Evolutionary conservation across 2,113 vertebrate species (phyloP).

Genomic region (Eubucco bourcierii): DNA sequence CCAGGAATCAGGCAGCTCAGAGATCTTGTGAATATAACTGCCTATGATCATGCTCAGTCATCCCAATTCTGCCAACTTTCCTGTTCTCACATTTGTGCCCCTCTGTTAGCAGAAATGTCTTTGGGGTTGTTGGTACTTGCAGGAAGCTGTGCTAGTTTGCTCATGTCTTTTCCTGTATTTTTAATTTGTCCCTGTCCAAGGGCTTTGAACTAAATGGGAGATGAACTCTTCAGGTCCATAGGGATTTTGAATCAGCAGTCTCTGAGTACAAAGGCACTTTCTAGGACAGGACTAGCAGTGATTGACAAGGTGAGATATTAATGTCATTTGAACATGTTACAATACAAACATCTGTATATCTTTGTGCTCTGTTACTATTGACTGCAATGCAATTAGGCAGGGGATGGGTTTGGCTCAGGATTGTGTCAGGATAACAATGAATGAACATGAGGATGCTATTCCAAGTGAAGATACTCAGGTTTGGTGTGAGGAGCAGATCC

Average conservation of each 20-base stretch:
- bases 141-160: neutral
- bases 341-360: neutral
- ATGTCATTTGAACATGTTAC: neutral
- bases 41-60: neutral
- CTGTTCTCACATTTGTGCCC: neutral
- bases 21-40: constrained; percentile 29
- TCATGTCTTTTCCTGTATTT: neutral
- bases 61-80: neutral
- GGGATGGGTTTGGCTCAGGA: neutral
- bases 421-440: neutral
- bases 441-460: neutral
- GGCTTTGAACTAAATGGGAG: neutral
- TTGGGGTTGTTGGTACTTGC: neutral
- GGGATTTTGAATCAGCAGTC: neutral
- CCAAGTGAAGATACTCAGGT: neutral
- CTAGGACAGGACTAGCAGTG: neutral
- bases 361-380: neutral
- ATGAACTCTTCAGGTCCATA: neutral
- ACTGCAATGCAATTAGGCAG: neutral
- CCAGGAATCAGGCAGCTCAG: constrained; percentile 18
- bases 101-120: neutral
- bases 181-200: neutral
- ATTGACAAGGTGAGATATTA: neutral
- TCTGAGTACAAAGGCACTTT: neutral
- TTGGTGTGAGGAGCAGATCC: neutral